These are phyloP conservation scores for Oithona nana DNA, from an alignment of 2,888 invertebrate genomes.

Conservation along the genomic window DNA sequence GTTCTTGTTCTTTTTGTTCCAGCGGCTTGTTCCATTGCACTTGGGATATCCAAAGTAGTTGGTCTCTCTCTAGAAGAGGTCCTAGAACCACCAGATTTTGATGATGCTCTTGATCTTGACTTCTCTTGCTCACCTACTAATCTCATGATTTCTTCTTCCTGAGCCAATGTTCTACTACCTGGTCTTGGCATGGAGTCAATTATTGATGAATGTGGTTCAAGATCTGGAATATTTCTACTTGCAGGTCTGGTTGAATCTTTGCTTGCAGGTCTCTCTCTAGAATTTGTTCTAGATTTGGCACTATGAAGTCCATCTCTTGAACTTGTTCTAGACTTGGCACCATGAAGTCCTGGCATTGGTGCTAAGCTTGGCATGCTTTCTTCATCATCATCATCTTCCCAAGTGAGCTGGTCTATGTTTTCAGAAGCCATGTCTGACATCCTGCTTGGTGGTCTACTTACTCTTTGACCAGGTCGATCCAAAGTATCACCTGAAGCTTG, in stretches of 20 bases:
- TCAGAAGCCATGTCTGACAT: not conserved
- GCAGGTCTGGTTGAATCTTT: not conserved
- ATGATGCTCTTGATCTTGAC: not conserved
- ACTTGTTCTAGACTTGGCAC: not conserved
- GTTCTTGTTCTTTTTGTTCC: too few relatives aligned
- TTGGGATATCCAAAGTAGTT: not conserved
- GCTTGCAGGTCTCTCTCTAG: not conserved
- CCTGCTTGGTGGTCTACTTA: not conserved
- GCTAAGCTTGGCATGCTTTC: not conserved
- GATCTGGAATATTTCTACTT: not conserved
- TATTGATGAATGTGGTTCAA: too few relatives aligned
- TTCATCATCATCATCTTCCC: not conserved
- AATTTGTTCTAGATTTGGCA: not conserved
- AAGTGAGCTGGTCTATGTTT: not conserved
- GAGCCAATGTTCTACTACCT: not conserved
- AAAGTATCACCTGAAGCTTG: not conserved
- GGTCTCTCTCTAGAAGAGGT: not conserved
- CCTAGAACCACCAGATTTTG: not conserved
- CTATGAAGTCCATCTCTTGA: not conserved
- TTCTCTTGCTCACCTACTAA: not conserved
- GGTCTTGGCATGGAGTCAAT: not conserved
- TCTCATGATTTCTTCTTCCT: not conserved
- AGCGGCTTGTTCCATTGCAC: not conserved
- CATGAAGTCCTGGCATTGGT: not conserved
- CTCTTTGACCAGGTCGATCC: not conserved